Conservation (phyloP, 2,797 vertebrate species). For the Graptemys geographica region DNA sequence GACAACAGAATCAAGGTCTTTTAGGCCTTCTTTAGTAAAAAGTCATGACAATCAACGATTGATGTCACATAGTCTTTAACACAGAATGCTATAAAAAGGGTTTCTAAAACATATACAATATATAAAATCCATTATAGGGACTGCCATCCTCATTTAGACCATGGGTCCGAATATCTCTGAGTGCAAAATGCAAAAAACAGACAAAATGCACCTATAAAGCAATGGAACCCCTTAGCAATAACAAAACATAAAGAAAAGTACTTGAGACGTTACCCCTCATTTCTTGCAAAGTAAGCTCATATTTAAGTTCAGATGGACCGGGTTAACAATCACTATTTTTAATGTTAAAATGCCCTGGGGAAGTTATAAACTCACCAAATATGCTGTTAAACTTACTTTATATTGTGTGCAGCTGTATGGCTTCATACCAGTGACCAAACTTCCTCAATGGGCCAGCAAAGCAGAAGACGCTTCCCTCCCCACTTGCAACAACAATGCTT, state of each 20-base stretch:
- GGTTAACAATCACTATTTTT: conserved; percentile 86
- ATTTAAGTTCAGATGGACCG: conserved; percentile 83
- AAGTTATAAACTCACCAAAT: conserved; percentile 86
- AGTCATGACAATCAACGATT: neutral
- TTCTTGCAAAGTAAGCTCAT: conserved; percentile 83
- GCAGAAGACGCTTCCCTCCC: conserved; percentile 68
- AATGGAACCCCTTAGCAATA: conserved; percentile 75
- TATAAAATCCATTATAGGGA: conserved; percentile 9
- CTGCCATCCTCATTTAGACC: conserved; percentile 33
- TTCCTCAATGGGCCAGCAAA: conserved; percentile 78
- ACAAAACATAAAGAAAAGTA: conserved; percentile 77
- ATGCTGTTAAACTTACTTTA: conserved; percentile 85
- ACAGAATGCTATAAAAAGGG: neutral
- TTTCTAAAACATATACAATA: neutral
- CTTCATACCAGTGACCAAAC: conserved; percentile 83
- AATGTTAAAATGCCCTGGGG: conserved; percentile 86
- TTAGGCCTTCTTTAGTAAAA: neutral
- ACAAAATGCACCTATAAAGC: conserved; percentile 72
- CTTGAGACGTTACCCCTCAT: conserved; percentile 78
- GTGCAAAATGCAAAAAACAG: conserved; percentile 71
- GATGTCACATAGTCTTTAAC: neutral
- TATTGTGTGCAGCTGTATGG: conserved; percentile 87
- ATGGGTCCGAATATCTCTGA: conserved; percentile 45
- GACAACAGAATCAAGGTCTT: neutral
- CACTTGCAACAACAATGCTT: conserved; percentile 75